Conservation (phyloP, 2,888 invertebrate species). For the Mystacides longicornis region DNA sequence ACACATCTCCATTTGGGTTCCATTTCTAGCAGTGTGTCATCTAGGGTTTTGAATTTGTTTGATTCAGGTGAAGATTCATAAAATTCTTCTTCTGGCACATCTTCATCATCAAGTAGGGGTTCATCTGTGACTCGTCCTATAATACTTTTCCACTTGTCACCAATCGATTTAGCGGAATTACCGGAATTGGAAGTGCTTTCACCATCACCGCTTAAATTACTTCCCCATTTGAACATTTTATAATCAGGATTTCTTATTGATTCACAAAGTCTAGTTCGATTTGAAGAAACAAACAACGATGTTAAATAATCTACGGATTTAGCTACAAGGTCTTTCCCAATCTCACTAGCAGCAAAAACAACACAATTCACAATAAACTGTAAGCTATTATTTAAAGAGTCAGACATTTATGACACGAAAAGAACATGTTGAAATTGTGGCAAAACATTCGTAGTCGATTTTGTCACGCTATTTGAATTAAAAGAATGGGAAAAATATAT, state of each 20-base stretch:
- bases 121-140: slow-evolving; percentile 8
- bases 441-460: too few species aligned
- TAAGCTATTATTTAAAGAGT: background rate
- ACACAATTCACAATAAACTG: background rate
- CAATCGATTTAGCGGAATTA: slow-evolving; percentile 6
- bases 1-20: slow-evolving; percentile 15
- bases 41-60: slow-evolving; percentile 10
- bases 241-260: slow-evolving; percentile 3
- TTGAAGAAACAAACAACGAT: background rate
- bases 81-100: slow-evolving; percentile 9
- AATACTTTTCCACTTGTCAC: slow-evolving; percentile 13
- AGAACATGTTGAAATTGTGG: too few species aligned
- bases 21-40: slow-evolving; percentile 12
- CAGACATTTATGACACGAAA: background rate
- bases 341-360: background rate
- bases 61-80: slow-evolving; percentile 16
- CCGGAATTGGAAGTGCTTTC: background rate
- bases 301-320: background rate
- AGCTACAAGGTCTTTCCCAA: background rate
- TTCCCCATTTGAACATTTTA: slow-evolving; percentile 17
- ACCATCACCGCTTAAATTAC: background rate
- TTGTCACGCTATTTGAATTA: too few species aligned
- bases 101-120: slow-evolving; percentile 19
- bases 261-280: slow-evolving; percentile 1
- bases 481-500: too few species aligned